These are phyloP conservation scores for Malurus leucopterus DNA, from an alignment of 2,797 vertebrate species.

Conservation along the genomic window DNA sequence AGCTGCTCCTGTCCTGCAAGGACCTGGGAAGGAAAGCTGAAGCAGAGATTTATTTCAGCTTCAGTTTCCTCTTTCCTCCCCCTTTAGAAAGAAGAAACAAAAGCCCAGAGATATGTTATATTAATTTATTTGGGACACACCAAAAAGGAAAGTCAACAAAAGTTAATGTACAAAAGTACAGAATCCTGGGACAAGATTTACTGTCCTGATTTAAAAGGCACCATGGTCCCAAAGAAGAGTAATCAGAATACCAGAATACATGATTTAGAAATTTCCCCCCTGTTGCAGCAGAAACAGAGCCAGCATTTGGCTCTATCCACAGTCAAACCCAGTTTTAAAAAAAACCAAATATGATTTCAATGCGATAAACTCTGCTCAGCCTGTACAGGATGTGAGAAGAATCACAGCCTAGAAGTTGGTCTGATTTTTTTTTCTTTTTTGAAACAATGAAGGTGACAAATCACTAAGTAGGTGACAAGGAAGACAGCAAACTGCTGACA, in stretches of 20 bases:
- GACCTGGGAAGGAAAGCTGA: background rate
- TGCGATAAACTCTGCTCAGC: slow-evolving; percentile 24
- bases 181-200: slow-evolving; percentile 61
- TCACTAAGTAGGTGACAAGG: background rate
- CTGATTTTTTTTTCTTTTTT: background rate
- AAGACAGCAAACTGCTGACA: background rate
- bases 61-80: slow-evolving; percentile 42
- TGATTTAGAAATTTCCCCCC: slow-evolving; percentile 25
- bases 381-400: background rate
- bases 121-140: slow-evolving; percentile 68
- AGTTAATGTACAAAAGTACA: slow-evolving; percentile 65
- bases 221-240: slow-evolving; percentile 59
- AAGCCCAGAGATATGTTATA: slow-evolving; percentile 30
- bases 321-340: slow-evolving; percentile 47
- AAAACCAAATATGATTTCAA: background rate
- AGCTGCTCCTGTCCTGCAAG: background rate
- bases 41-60: background rate
- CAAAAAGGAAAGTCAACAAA: slow-evolving; percentile 56
- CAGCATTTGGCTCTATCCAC: slow-evolving; percentile 46
- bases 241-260: slow-evolving; percentile 52
- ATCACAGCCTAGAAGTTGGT: slow-evolving; percentile 1
- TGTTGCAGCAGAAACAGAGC: slow-evolving; percentile 57
- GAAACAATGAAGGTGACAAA: background rate
- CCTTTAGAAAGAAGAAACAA: slow-evolving; percentile 37
- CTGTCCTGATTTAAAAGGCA: slow-evolving; percentile 65